A percentile compares a stretch with the other conserved stretches of the same genome.
Evolutionary conservation across 2,113 vertebrate genomes (phyloP).

Genomic region (Phrynocephalus versicolor): DNA sequence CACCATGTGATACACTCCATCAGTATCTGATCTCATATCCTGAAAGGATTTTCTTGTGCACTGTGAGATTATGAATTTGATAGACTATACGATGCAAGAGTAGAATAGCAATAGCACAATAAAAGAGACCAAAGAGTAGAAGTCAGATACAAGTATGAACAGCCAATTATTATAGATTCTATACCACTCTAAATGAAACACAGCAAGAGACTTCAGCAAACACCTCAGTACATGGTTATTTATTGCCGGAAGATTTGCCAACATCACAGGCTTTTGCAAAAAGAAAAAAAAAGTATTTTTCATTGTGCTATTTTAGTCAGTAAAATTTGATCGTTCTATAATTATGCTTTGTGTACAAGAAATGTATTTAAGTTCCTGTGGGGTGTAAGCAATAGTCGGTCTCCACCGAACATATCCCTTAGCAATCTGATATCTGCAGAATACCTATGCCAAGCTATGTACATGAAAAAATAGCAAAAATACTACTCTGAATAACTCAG

Average conservation of each 20-base stretch:
- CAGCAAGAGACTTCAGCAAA: slow-evolving; percentile 35
- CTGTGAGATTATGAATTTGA: slow-evolving; percentile 31
- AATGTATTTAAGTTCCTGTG: background rate
- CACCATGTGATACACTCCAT: background rate
- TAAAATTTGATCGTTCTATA: slow-evolving; percentile 2
- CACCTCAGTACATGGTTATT: slow-evolving; percentile 11
- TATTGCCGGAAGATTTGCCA: slow-evolving; percentile 14
- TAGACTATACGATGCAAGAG: background rate
- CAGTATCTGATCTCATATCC: background rate
- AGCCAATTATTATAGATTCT: slow-evolving; percentile 34
- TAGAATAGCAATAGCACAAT: slow-evolving; percentile 16
- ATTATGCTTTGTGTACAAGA: background rate
- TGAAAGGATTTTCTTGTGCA: background rate
- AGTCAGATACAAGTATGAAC: slow-evolving; percentile 22
- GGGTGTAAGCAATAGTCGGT: background rate
- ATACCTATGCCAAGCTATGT: background rate
- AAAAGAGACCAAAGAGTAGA: slow-evolving; percentile 24
- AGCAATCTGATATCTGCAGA: background rate
- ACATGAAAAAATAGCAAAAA: background rate
- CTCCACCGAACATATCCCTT: background rate
- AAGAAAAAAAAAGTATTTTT: background rate
- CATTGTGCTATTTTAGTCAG: background rate
- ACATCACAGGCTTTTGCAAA: background rate
- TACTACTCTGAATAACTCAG: too few species aligned
- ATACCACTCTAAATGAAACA: slow-evolving; percentile 46